These are phyloP conservation scores for Myopa tessellatipennis DNA, from an alignment of 2,888 invertebrate genomes.

Conservation along the genomic window DNA sequence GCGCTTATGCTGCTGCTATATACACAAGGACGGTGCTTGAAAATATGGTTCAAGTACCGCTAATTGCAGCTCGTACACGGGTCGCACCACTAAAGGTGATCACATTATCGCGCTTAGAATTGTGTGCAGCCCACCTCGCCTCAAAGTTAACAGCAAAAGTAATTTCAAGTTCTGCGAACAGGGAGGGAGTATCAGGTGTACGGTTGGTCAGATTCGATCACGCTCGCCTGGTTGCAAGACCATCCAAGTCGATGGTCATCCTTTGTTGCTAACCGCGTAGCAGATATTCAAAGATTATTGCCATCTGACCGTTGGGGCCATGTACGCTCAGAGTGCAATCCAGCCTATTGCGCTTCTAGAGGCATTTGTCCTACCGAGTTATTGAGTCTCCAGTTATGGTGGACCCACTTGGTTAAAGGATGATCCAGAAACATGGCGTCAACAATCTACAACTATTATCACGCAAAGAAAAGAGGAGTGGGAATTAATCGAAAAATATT, in stretches of 20 bases:
- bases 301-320: conserved; percentile 16
- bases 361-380: conserved; percentile 21
- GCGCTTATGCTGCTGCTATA: neutral
- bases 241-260: conserved; percentile 30
- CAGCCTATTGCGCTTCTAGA: conserved; percentile 29
- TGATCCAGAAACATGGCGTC: neutral
- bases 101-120: conserved; percentile 13
- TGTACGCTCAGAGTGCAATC: conserved; percentile 20
- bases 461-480: conserved; percentile 2
- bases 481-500: conserved; percentile 17
- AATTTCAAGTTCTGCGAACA: neutral
- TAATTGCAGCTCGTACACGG: conserved; percentile 12
- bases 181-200: too few species aligned
- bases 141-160: conserved; percentile 16
- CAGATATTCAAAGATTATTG: conserved; percentile 10
- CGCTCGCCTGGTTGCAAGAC: conserved; percentile 30
- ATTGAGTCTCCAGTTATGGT: conserved; percentile 1
- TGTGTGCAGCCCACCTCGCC: conserved; percentile 26
- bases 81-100: conserved; percentile 30
- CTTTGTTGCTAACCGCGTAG: conserved; percentile 21
- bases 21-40: neutral
- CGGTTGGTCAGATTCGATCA: neutral
- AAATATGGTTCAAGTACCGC: neutral
- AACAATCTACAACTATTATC: neutral
- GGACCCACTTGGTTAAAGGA: neutral